These are phyloP conservation scores for Cydia pomonella DNA, from an alignment of 1,140 invertebrate species.

Conservation along the genomic window DNA sequence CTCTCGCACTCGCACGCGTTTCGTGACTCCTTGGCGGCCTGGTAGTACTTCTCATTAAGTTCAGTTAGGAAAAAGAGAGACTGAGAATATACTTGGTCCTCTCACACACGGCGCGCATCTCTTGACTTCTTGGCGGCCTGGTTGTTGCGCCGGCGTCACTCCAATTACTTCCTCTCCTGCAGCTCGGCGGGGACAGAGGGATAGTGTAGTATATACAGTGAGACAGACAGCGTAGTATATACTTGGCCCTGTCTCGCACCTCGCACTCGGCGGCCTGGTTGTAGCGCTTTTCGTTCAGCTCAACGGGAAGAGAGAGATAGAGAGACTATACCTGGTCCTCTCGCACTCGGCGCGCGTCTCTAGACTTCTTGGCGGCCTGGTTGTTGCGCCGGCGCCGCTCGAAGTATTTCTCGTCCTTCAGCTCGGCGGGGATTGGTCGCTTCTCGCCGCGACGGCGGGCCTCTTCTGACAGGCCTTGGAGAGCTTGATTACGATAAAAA, in stretches of 20 bases:
- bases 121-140: conserved; percentile 94
- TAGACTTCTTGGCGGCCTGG: conserved; percentile 93
- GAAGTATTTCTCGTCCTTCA: conserved; percentile 95
- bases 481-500: not conserved
- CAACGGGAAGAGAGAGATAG: too few species aligned
- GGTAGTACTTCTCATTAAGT: too few species aligned
- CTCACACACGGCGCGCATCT: conserved; percentile 90
- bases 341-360: conserved; percentile 90
- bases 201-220: too few species aligned
- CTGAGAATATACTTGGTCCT: conserved; percentile 85
- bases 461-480: conserved; percentile 38
- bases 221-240: too few species aligned
- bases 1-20: conserved; percentile 92
- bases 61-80: too few species aligned
- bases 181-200: too few species aligned
- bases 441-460: conserved; percentile 89
- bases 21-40: conserved; percentile 94
- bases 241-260: too few species aligned
- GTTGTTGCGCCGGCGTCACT: conserved; percentile 92
- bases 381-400: conserved; percentile 93
- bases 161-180: conserved; percentile 57
- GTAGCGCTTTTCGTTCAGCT: too few species aligned
- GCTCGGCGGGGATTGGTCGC: conserved; percentile 91
- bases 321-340: conserved; percentile 87
- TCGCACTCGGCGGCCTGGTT: too few species aligned